A percentile compares a stretch with the other conserved stretches of the same genome.
These are phyloP conservation scores for Acrocera orbiculus DNA, from an alignment of 2,888 invertebrate species.

Conservation along the genomic window DNA sequence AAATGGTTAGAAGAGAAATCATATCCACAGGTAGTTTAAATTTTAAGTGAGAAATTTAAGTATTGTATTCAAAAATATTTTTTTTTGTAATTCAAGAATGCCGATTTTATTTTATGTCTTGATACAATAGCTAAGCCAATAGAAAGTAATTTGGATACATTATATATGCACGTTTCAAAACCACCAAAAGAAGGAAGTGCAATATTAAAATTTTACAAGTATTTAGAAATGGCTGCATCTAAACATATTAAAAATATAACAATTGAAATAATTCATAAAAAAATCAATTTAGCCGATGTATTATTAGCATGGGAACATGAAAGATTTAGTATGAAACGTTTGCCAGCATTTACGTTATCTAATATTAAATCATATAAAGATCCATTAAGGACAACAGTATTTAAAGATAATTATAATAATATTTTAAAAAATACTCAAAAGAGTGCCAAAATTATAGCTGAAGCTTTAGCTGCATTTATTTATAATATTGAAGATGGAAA, in stretches of 20 bases:
- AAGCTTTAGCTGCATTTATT: constrained; percentile 65
- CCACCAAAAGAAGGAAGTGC: constrained; percentile 75
- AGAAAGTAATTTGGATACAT: constrained; percentile 19
- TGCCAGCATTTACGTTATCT: constrained; percentile 85
- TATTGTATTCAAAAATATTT: not conserved
- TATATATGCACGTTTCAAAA: constrained; percentile 90
- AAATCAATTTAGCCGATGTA: constrained; percentile 89
- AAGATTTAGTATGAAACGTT: constrained; percentile 75
- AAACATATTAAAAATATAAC: constrained; percentile 31
- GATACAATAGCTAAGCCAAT: constrained; percentile 57
- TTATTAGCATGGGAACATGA: constrained; percentile 94
- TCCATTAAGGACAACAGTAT: constrained; percentile 24
- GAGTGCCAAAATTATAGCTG: constrained; percentile 60
- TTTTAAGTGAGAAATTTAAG: not conserved
- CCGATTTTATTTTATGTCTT: constrained; percentile 76
- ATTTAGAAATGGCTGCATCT: constrained; percentile 40
- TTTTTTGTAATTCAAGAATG: constrained; percentile 41
- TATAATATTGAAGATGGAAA: constrained; percentile 49
- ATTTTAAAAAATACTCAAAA: constrained; percentile 18
- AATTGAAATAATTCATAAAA: constrained; percentile 70
- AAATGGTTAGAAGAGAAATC: constrained; percentile 71
- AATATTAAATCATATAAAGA: constrained; percentile 37
- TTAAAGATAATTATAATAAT: constrained; percentile 19
- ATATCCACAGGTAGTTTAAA: constrained; percentile 42
- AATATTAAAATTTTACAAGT: constrained; percentile 46